phyloP scores from a whole-genome alignment of 2,113 vertebrate genomes.

The Phasianus colchicus region DNA sequence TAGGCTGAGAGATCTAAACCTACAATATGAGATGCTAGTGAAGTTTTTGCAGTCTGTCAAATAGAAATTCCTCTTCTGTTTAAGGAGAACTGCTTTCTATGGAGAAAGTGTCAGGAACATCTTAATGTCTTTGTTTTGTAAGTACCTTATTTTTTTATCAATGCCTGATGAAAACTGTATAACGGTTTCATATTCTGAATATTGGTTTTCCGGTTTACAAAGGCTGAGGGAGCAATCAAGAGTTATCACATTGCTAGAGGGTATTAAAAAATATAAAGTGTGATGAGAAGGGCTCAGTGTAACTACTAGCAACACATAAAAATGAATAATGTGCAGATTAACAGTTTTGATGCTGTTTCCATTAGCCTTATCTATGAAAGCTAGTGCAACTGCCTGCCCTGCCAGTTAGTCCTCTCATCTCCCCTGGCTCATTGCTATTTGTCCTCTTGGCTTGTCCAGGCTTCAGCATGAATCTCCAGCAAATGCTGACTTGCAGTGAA shows the following conservation, averaged over 20 bases:
- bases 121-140: neutral
- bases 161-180: neutral
- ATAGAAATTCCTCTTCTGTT: constrained; percentile 21
- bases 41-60: constrained; percentile 48
- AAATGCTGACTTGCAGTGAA: neutral
- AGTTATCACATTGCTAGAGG: constrained; percentile 4
- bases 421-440: neutral
- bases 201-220: neutral
- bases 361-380: constrained; percentile 46
- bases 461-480: neutral
- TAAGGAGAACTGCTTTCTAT: neutral
- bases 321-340: constrained; percentile 47
- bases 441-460: neutral
- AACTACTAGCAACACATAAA: constrained; percentile 35
- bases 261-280: neutral
- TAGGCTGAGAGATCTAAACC: constrained; percentile 16
- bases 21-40: neutral
- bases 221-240: neutral
- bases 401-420: constrained; percentile 42
- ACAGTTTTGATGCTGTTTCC: constrained; percentile 38
- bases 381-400: constrained; percentile 22
- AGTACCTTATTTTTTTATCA: constrained; percentile 41
- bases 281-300: constrained; percentile 27
- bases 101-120: constrained; percentile 23
- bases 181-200: neutral